Evolutionary conservation across 1,140 invertebrate genomes (phyloP), one percentile per base, ranked within the genome.

Genomic region (Drosophila azteca): DNA sequence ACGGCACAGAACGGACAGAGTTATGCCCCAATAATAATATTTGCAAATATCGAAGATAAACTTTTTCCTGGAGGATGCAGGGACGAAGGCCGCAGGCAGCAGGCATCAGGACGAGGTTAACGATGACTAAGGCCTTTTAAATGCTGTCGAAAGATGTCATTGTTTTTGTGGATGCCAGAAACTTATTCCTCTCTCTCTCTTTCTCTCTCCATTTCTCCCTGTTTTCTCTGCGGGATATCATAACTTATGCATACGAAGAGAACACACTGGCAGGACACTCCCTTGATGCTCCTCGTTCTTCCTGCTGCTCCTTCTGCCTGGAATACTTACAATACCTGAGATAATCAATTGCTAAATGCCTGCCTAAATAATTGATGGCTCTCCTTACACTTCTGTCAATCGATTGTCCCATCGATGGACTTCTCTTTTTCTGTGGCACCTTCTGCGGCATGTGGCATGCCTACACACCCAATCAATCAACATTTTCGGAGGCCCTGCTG

Each of bases 21-120:
- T 87, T 87, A 85, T 85, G 82, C 82, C 83, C 83, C 83, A 87
- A 85, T 85, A 85, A 85, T 87, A 85, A 87, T 87, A 39, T 39
- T 39, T 11, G 35, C 35, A 13, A 39, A 39, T 39, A 85, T 82
- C 74, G 78, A 79, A 82, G 64, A 74, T 57, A 82, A 85, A 85
- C 48, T 85, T 85, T 87, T 81, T 78, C 60, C 52, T 13, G 35
- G 1, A 39, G 59, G 31, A 39, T 39, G 52, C 60, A 57, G 59
- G 62, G 59, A 62, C 69, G 63, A 15, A 24, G 41, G 35, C 20
- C n/a, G 13, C 5, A n/a, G 13, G 22, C 22, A 5, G 24, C 3
- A 20, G 17, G 6, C 11, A 17, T 11, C 31, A 15, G 17, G 41
- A 31, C 8, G 39, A 41, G 11, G 68, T 60, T 85, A 75, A 72